These are phyloP conservation scores for Euura saliciscinereae DNA, from an alignment of 1,140 invertebrate genomes.

Conservation along the genomic window DNA sequence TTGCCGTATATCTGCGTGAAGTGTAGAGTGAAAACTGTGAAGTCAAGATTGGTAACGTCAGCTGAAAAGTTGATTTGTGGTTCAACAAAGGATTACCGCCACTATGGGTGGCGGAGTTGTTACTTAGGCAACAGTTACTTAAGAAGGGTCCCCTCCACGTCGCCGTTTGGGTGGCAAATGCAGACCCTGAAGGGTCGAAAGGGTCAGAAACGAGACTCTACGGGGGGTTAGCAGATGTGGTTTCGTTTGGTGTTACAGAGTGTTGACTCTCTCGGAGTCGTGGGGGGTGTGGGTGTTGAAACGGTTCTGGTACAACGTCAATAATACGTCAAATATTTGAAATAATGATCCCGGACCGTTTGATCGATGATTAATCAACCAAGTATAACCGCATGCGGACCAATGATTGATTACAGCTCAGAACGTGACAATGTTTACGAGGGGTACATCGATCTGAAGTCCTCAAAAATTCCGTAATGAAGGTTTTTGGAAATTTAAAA, in stretches of 20 bases:
- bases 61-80: not conserved
- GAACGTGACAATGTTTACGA: too few relatives aligned
- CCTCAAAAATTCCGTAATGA: too few relatives aligned
- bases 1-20: too few relatives aligned
- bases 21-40: too few relatives aligned
- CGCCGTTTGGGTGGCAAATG: not conserved
- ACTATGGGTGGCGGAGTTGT: not conserved
- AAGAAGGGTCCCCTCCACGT: not conserved
- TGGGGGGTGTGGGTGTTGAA: not conserved
- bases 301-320: not conserved
- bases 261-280: not conserved
- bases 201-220: not conserved
- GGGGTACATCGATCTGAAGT: too few relatives aligned
- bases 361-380: too few relatives aligned
- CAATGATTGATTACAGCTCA: too few relatives aligned
- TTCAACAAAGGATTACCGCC: not conserved
- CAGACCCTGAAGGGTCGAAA: not conserved
- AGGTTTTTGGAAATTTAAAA: too few relatives aligned
- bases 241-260: not conserved
- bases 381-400: too few relatives aligned
- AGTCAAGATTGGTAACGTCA: too few relatives aligned
- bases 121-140: slow-evolving; percentile 5
- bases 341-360: too few relatives aligned
- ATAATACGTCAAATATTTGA: not conserved
- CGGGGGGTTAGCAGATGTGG: not conserved